Base-by-base conservation (phyloP, 2,888 invertebrate species). In the Prosapia bicincta region DNA sequence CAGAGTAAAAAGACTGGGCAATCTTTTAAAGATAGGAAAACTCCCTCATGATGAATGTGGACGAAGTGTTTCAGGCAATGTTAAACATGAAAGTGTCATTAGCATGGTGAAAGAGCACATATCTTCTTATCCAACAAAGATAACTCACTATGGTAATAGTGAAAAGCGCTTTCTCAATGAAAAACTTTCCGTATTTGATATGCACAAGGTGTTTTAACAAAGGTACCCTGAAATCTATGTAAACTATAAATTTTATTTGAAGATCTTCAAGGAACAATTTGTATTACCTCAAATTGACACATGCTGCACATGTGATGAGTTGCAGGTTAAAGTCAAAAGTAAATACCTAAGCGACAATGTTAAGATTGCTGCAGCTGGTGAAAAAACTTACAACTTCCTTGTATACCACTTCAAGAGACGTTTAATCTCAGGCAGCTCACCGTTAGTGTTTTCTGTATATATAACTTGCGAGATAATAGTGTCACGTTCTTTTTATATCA, bases 211-310 rank as follows among this genome's bases (percentile, higher is more conserved):
- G 15, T 68, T 68, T 68, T 6, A 68, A 25, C 24, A 68, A 15
- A 25, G 7, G n/a, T 68, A 23, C 23, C 68, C 68, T 23, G 26
- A 68, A 23, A n/a, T 24, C 68, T 13, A 26, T 68, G 26, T 68
- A 15, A 68, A 68, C 7, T 68, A 68, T 24, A 68, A 68, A 24
- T 68, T 68, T 68, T 68, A 68, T 68, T 68, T 68, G 15, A 68
- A 68, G 15, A 25, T 68, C n/a, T 69, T 69, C 20, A 69, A 26
- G 26, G 26, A 69, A 20, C 24, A 69, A 26, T 69, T 69, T 69
- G 69, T 26, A 26, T 20, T 15, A 26, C 69, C 69, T 26, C 69
- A 69, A 26, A 15, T 69, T 15, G 69, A 69, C 26, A 26, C 26
- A 15, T 69, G 69, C 26, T 24, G 26, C 25, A 26, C 2, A 26